Conservation (phyloP, 2,888 invertebrate species). For the Patella pellucida region DNA sequence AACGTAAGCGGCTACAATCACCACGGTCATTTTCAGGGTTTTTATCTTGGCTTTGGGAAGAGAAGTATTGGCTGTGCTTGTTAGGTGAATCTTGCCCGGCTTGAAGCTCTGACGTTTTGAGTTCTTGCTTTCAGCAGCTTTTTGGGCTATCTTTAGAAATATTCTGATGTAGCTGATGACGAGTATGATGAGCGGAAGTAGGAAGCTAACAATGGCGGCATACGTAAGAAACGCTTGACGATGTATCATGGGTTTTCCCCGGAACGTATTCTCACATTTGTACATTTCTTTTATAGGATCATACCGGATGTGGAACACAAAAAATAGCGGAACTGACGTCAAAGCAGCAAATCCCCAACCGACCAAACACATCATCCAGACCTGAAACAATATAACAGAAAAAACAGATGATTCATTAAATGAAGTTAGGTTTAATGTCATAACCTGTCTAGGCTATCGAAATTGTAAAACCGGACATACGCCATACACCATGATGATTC, state of each 20-base stretch:
- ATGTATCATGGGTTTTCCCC: conserved; percentile 51
- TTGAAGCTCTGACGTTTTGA: conserved; percentile 50
- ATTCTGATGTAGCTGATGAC: conserved; percentile 66
- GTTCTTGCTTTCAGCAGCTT: conserved; percentile 56
- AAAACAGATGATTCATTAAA: not conserved
- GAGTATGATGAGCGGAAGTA: conserved; percentile 63
- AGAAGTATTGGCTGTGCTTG: conserved; percentile 64
- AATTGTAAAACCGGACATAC: too few relatives aligned
- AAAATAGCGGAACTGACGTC: conserved; percentile 59
- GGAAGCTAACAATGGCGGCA: conserved; percentile 60
- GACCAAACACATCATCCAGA: conserved; percentile 55
- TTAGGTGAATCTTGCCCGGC: conserved; percentile 63
- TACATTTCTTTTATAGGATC: conserved; percentile 43
- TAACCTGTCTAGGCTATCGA: too few relatives aligned
- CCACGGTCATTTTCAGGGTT: conserved; percentile 70
- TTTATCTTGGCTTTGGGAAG: conserved; percentile 69
- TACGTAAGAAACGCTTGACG: conserved; percentile 63
- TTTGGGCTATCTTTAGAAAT: conserved; percentile 66
- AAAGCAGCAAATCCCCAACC: conserved; percentile 60
- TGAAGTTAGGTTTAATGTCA: too few relatives aligned
- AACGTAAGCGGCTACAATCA: conserved; percentile 68
- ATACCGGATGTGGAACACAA: conserved; percentile 54
- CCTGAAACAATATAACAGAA: conserved; percentile 38
- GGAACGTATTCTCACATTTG: conserved; percentile 65
- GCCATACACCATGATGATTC: too few relatives aligned